Evolutionary conservation across 2,888 invertebrate genomes (phyloP).

Genomic region (Mythimna vitellina): DNA sequence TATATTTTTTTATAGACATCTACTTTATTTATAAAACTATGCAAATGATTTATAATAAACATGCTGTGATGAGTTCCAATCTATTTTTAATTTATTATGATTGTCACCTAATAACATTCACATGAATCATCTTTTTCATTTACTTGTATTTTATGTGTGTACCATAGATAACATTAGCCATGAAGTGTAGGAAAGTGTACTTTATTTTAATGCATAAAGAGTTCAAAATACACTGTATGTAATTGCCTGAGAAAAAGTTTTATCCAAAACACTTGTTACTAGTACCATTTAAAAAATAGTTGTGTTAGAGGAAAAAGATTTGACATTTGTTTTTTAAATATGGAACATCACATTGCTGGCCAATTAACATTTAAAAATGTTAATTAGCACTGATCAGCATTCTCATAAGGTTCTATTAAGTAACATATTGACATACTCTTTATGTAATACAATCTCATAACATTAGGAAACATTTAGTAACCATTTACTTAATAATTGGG

Average conservation of each 20-base stretch:
- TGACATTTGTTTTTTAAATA: background rate
- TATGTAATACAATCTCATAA: slow-evolving; percentile 53
- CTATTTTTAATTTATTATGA: slow-evolving; percentile 18
- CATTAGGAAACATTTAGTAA: slow-evolving; percentile 45
- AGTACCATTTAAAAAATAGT: background rate
- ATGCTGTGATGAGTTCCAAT: background rate
- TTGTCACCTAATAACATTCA: slow-evolving; percentile 14
- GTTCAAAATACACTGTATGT: slow-evolving; percentile 12
- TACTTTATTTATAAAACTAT: background rate
- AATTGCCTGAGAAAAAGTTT: background rate
- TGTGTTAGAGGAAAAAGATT: background rate
- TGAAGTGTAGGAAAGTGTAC: slow-evolving; percentile 3
- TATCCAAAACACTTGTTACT: background rate
- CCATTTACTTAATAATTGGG: slow-evolving; percentile 21
- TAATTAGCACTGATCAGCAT: slow-evolving; percentile 37
- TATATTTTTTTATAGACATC: background rate
- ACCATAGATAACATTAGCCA: slow-evolving; percentile 5
- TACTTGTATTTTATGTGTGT: background rate
- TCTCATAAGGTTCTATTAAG: slow-evolving; percentile 26
- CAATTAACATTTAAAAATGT: slow-evolving; percentile 27
- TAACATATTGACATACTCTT: slow-evolving; percentile 40
- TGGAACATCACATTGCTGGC: background rate
- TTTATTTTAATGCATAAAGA: accelerated
- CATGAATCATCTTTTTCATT: slow-evolving; percentile 25
- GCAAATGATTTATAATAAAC: slow-evolving; percentile 12